Conservation (phyloP, 1,140 invertebrate genomes). For the Bursaphelenchus mucronatus region DNA sequence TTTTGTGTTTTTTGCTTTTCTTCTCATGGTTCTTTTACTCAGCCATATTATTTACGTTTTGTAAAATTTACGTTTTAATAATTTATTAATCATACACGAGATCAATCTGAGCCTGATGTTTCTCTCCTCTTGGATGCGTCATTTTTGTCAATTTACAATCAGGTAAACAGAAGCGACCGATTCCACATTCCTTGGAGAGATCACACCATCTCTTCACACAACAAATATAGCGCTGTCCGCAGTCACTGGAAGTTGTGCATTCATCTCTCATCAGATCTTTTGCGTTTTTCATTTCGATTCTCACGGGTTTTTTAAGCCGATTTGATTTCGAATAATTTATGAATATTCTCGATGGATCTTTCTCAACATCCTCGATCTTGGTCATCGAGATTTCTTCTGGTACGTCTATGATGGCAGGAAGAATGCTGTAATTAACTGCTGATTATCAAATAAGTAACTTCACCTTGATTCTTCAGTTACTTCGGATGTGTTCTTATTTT, state of each 20-base stretch:
- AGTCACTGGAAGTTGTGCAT: constrained; percentile 2
- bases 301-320: constrained; percentile 15
- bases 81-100: constrained; percentile 14
- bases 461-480: no score
- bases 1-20: no score
- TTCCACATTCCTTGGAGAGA: background rate
- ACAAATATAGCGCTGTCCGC: constrained; percentile 10
- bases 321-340: constrained; percentile 15
- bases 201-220: constrained; percentile 17
- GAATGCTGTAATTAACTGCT: background rate
- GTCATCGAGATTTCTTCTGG: constrained; percentile 11
- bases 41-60: no score
- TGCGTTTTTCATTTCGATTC: constrained; percentile 7
- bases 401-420: background rate
- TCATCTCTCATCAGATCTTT: constrained; percentile 9
- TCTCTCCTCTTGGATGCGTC: constrained; percentile 4
- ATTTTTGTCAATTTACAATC: constrained; percentile 19
- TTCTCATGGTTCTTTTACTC: no score
- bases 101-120: constrained; percentile 7
- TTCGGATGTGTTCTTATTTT: background rate
- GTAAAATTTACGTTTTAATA: no score
- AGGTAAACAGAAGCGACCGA: constrained; percentile 15
- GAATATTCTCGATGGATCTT: constrained; percentile 3
- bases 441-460: no score
- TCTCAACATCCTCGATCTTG: background rate